These are phyloP conservation scores for Yponomeuta evonymella DNA, from an alignment of 2,888 invertebrate species.

Conservation along the genomic window DNA sequence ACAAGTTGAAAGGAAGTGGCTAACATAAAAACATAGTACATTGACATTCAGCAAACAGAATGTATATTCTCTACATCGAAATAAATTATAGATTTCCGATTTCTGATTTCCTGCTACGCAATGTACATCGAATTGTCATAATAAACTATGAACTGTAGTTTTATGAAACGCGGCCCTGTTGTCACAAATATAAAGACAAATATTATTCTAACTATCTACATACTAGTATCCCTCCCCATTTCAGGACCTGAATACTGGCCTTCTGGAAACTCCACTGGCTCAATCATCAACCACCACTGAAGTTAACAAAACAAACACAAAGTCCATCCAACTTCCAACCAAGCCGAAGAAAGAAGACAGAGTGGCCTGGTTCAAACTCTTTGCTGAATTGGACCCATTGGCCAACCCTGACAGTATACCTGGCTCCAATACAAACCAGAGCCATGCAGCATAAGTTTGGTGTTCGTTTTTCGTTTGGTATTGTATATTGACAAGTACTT, in stretches of 20 bases:
- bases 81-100: too few relatives aligned
- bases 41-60: too few relatives aligned
- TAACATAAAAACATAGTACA: too few relatives aligned
- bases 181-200: too few relatives aligned
- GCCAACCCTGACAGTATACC: slow-evolving; percentile 84
- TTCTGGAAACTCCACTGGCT: slow-evolving; percentile 40
- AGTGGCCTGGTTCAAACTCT: slow-evolving; percentile 89
- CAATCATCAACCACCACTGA: slow-evolving; percentile 29
- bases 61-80: too few relatives aligned
- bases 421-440: slow-evolving; percentile 61
- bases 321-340: slow-evolving; percentile 28
- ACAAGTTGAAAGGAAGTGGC: too few relatives aligned
- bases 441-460: slow-evolving; percentile 62
- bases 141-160: too few relatives aligned
- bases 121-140: too few relatives aligned
- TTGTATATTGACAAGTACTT: background rate
- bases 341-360: slow-evolving; percentile 72
- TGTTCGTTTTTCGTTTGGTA: background rate
- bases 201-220: too few relatives aligned
- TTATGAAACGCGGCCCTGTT: too few relatives aligned
- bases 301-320: slow-evolving; percentile 24
- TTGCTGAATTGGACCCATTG: slow-evolving; percentile 94
- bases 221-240: slow-evolving; percentile 23
- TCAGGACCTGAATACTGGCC: slow-evolving; percentile 42
- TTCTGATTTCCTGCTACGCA: too few relatives aligned